Base-by-base conservation (phyloP, 37 sponge, comb jelly and placozoan species). In the Crambe crambe region DNA sequence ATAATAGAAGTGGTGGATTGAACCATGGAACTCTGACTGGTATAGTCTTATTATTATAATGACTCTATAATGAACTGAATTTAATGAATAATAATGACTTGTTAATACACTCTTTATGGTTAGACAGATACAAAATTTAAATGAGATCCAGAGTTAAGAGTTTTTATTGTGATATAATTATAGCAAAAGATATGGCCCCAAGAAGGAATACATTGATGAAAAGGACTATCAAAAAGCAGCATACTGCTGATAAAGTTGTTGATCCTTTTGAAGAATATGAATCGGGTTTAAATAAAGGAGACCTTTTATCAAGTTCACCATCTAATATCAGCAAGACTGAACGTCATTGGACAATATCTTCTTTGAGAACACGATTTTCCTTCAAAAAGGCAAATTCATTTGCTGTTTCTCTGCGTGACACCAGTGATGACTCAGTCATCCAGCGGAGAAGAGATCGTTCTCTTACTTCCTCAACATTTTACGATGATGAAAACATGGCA, bases 1-100 rank as follows among this genome's bases (percentile, higher is more conserved):
- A 20, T 21, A 57, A 41, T 18, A 43, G 31, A 5, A 60, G 25
- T 43, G 56, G 70, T 43, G 68, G 70, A 10, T 58, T 80, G 4
- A 66, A 68, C 8, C 5, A 54, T 30, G 80, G 80, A 36, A 80
- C 80, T 54, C 37, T 35, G 3, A 80, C 80, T 66, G 78, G 78
- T 78, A 44, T 3, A 60, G 9, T 18, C 54, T 51, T 51, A 18
- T 51, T 51, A 18, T 51, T 51, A 18, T 15, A 18, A 51, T 51
- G 54, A 9, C 15, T 18, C 54, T 51, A 51, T 15, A 51, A 51
- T 9, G 15, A 51, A 51, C 54, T 51, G 9, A 51, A 51, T 51
- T 51, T 15, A n/a, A n/a, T n/a, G n/a, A n/a, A n/a, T n/a, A n/a
- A n/a, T n/a, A n/a, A n/a, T n/a, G n/a, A n/a, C n/a, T 51, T 51